These are phyloP conservation scores for Sebastes taczanowskii DNA, from an alignment of 2,797 vertebrate genomes.

Conservation along the genomic window DNA sequence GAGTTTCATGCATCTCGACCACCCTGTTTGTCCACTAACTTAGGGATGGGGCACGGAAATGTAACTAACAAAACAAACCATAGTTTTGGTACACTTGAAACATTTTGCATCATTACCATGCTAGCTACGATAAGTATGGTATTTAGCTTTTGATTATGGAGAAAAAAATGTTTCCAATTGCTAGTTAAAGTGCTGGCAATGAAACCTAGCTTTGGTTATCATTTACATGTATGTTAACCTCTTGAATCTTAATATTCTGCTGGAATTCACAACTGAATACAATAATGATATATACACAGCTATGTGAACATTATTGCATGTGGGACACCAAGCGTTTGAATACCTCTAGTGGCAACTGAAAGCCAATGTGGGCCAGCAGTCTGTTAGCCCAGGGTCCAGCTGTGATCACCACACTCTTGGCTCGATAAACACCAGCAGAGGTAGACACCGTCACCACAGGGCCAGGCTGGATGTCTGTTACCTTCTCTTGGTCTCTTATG, in stretches of 20 bases:
- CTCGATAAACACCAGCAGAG: constrained; percentile 76
- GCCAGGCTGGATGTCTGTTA: constrained; percentile 86
- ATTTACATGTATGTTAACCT: background rate
- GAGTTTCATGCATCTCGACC: background rate
- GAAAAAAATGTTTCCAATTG: too few species aligned
- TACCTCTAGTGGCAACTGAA: constrained; percentile 91
- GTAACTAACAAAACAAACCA: too few species aligned
- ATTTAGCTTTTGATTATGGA: too few species aligned
- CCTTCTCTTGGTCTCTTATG: constrained; percentile 87
- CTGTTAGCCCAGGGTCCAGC: constrained; percentile 89
- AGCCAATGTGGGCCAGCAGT: constrained; percentile 81
- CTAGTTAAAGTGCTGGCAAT: background rate
- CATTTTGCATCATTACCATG: too few species aligned
- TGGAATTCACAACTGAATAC: background rate
- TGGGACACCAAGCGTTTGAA: background rate
- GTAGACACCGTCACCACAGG: constrained; percentile 82
- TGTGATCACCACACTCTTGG: constrained; percentile 85
- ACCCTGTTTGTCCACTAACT: too few species aligned
- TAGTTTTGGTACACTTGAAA: too few species aligned
- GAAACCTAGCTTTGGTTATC: background rate
- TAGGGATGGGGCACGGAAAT: too few species aligned
- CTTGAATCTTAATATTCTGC: background rate
- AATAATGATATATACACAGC: background rate
- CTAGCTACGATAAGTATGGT: too few species aligned
- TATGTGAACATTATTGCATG: background rate